These are phyloP conservation scores for Halcyon senegalensis DNA, from an alignment of 2,113 vertebrate species.

Conservation along the genomic window DNA sequence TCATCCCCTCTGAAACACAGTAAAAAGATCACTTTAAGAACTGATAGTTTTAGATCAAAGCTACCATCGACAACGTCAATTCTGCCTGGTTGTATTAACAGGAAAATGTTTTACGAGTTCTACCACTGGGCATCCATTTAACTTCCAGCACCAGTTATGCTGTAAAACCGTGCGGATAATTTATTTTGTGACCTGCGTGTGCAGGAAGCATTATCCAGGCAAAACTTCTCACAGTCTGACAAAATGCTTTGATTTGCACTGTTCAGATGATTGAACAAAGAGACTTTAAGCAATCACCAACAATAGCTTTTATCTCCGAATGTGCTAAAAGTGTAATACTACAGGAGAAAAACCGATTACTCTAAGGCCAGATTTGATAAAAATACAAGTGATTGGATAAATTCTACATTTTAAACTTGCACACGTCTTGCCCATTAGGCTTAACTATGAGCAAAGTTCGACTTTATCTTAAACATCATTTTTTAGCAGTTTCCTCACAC, in stretches of 20 bases:
- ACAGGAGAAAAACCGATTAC: constrained; percentile 45
- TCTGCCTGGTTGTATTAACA: constrained; percentile 65
- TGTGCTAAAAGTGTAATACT: constrained; percentile 58
- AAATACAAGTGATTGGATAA: constrained; percentile 65
- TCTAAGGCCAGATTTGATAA: constrained; percentile 62
- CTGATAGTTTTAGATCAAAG: constrained; percentile 69
- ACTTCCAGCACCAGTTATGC: constrained; percentile 63
- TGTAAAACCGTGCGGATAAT: constrained; percentile 65
- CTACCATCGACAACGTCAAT: constrained; percentile 71
- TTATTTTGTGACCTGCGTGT: constrained; percentile 65
- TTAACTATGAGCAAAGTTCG: constrained; percentile 57
- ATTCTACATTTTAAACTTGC: constrained; percentile 66
- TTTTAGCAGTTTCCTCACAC: constrained; percentile 49
- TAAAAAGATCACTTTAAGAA: constrained; percentile 73
- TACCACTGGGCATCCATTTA: constrained; percentile 73
- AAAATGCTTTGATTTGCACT: constrained; percentile 77
- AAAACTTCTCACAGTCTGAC: constrained; percentile 74
- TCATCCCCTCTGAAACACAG: constrained; percentile 63
- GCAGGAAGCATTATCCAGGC: constrained; percentile 68
- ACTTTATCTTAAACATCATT: constrained; percentile 52
- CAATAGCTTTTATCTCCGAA: constrained; percentile 69
- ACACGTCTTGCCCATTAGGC: constrained; percentile 59
- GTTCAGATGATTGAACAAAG: constrained; percentile 75
- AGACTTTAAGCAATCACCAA: constrained; percentile 68
- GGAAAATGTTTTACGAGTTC: constrained; percentile 74